These are phyloP conservation scores for Pogonognathellus flavescens DNA, from an alignment of 1,140 invertebrate genomes.

Conservation along the genomic window DNA sequence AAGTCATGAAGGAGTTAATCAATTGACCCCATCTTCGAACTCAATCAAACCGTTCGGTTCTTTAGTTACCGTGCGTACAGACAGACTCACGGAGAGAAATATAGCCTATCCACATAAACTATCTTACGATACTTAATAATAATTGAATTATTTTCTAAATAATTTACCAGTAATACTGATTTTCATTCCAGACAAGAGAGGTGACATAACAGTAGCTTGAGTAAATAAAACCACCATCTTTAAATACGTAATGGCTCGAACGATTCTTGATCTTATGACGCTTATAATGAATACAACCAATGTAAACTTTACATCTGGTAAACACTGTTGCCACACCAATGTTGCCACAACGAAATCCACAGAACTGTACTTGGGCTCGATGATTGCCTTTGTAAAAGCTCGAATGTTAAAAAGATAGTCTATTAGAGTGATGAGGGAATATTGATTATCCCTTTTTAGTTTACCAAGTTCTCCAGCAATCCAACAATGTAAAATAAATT, in stretches of 20 bases:
- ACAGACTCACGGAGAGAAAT: no score
- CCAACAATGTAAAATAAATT: conserved; percentile 20
- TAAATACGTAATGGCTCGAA: conserved; percentile 33
- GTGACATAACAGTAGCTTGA: conserved; percentile 47
- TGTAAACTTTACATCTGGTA: background rate
- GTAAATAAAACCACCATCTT: conserved; percentile 54
- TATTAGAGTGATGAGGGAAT: conserved; percentile 55
- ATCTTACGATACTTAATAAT: no score
- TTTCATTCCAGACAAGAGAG: conserved; percentile 52
- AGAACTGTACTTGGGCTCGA: conserved; percentile 52
- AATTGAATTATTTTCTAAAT: background rate
- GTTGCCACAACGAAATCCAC: conserved; percentile 39
- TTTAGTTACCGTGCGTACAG: no score
- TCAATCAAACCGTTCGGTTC: no score
- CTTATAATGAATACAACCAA: conserved; percentile 49
- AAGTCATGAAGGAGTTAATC: no score
- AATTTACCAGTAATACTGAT: conserved; percentile 44
- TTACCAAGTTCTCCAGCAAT: conserved; percentile 1
- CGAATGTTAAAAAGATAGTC: conserved; percentile 59
- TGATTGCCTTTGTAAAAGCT: conserved; percentile 58
- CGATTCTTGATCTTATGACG: conserved; percentile 7
- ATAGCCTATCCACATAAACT: no score
- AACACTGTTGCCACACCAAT: background rate
- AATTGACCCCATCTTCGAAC: no score
- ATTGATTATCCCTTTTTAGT: conserved; percentile 7